Evolutionary conservation across 2,797 vertebrate genomes (phyloP).

Genomic region (Tenualosa thibaudeaui): DNA sequence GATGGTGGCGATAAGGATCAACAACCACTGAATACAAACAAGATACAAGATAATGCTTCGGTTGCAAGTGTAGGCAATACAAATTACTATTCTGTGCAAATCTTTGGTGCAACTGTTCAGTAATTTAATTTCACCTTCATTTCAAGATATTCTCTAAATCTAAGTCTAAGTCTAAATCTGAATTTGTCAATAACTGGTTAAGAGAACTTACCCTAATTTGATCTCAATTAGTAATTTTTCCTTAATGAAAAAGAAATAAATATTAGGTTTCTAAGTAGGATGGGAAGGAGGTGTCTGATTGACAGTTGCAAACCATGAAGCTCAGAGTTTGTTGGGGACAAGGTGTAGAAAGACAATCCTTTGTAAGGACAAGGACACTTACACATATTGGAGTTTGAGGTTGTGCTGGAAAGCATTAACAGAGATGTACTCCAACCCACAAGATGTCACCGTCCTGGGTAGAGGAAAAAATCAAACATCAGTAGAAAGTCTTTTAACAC

Average conservation of each 20-base stretch:
- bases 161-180: too few species aligned
- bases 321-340: constrained; percentile 48
- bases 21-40: constrained; percentile 47
- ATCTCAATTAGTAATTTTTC: background rate
- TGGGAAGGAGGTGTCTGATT: constrained; percentile 47
- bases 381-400: constrained; percentile 80
- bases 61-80: background rate
- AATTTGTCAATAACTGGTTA: background rate
- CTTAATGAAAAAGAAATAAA: background rate
- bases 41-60: constrained; percentile 37
- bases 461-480: background rate
- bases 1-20: constrained; percentile 64
- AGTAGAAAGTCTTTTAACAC: constrained; percentile 30
- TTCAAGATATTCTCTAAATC: too few species aligned
- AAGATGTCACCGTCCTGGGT: constrained; percentile 73
- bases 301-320: constrained; percentile 62
- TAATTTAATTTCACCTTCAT: too few species aligned
- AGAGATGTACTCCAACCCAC: constrained; percentile 72
- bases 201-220: background rate
- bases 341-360: constrained; percentile 41
- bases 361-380: constrained; percentile 62
- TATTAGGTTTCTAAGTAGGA: background rate
- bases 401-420: constrained; percentile 73
- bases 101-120: background rate
- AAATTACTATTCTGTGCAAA: background rate